phyloP scores from a whole-genome alignment of 2,888 invertebrate species.

The Melanotus villosus region DNA sequence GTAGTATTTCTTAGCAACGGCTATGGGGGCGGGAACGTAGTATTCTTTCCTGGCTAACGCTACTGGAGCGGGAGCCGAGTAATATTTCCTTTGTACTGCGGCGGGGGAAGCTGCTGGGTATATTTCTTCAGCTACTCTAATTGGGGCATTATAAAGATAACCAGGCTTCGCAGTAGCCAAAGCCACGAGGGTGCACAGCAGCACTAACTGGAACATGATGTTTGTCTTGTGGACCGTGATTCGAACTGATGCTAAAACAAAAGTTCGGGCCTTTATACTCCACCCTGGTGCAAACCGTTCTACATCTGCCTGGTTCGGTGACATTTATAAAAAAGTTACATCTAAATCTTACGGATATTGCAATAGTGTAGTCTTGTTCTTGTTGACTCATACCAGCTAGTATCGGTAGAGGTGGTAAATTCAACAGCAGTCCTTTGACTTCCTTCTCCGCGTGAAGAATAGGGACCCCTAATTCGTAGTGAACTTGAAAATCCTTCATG shows the following conservation, averaged over 20 bases:
- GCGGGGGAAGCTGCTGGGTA: background rate
- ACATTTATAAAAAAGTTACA: conserved; percentile 34
- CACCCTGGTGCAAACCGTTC: conserved; percentile 15
- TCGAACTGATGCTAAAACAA: conserved; percentile 25
- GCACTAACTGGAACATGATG: conserved; percentile 73
- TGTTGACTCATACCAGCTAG: background rate
- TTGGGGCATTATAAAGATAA: conserved; percentile 55
- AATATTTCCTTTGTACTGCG: background rate
- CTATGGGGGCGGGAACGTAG: background rate
- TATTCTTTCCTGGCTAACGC: background rate
- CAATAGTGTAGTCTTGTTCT: conserved; percentile 12
- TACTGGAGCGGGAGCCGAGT: background rate
- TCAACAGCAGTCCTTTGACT: too few relatives aligned
- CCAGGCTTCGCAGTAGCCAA: conserved; percentile 71
- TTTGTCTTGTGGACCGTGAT: conserved; percentile 49
- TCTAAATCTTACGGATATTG: conserved; percentile 5
- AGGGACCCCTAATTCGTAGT: background rate
- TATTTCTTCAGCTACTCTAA: background rate
- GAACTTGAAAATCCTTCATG: background rate
- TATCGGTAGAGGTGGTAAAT: too few relatives aligned
- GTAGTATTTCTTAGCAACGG: background rate
- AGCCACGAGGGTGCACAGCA: conserved; percentile 73
- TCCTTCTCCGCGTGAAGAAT: too few relatives aligned
- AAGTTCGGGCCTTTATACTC: conserved; percentile 34
- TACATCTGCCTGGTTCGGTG: conserved; percentile 31